A percentile compares a stretch with the other conserved stretches of the same genome.
These are phyloP conservation scores for Tinea pellionella DNA, from an alignment of 2,888 invertebrate genomes.

Conservation along the genomic window DNA sequence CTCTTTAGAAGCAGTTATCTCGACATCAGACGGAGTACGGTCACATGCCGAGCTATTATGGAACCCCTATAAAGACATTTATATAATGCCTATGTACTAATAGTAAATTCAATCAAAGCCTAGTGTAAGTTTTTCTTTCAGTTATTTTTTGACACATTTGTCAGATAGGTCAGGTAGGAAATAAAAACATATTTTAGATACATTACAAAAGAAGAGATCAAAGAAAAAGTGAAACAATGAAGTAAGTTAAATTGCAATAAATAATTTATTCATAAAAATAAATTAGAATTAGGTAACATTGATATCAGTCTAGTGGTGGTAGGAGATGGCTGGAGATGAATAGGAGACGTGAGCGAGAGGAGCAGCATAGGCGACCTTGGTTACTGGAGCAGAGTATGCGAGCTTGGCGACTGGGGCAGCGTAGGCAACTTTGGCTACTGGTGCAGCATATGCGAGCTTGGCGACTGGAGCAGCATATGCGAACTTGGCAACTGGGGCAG, in stretches of 20 bases:
- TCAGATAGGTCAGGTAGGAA: too few relatives aligned
- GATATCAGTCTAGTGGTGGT: conserved; percentile 44
- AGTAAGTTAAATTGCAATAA: conserved; percentile 25
- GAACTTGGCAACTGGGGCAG: conserved; percentile 20
- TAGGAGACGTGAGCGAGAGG: conserved; percentile 38
- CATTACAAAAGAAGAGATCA: too few relatives aligned
- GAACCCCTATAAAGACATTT: too few relatives aligned
- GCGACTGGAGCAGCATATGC: conserved; percentile 24
- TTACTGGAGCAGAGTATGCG: conserved; percentile 22
- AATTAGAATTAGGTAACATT: not conserved
- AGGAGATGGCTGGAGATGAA: conserved; percentile 47
- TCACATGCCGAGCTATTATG: too few relatives aligned
- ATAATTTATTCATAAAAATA: conserved; percentile 28
- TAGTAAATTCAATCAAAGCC: too few relatives aligned
- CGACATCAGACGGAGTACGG: too few relatives aligned
- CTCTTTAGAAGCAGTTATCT: too few relatives aligned
- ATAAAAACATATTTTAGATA: too few relatives aligned
- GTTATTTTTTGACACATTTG: too few relatives aligned
- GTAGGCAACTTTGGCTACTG: conserved; percentile 21
- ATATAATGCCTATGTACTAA: too few relatives aligned
- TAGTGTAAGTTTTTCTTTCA: too few relatives aligned
- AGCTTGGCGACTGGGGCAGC: conserved; percentile 24
- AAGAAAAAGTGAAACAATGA: too few relatives aligned
- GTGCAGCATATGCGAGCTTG: conserved; percentile 19
- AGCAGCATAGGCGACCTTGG: conserved; percentile 24